Evolutionary conservation across 2,888 invertebrate genomes (phyloP).

Genomic region (Drosophila barbarae): DNA sequence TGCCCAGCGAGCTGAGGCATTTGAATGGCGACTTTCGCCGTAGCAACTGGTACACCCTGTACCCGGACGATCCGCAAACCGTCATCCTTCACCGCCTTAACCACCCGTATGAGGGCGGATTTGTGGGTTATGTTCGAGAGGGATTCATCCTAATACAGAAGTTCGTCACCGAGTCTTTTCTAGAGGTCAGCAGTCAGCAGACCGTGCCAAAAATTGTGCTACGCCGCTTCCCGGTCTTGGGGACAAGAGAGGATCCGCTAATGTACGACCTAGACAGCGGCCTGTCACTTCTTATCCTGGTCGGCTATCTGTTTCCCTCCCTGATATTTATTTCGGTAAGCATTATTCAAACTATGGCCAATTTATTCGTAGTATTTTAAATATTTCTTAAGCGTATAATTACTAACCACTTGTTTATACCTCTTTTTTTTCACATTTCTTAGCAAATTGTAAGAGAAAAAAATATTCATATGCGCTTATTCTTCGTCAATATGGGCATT

Average conservation of each 20-base stretch:
- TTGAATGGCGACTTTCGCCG: slow-evolving; percentile 34
- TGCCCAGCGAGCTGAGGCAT: slow-evolving; percentile 65
- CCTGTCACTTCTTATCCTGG: slow-evolving; percentile 86
- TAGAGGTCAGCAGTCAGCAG: slow-evolving; percentile 23
- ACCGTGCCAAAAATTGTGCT: slow-evolving; percentile 44
- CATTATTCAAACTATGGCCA: background rate
- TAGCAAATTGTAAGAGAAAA: slow-evolving; percentile 56
- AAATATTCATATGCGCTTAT: slow-evolving; percentile 42
- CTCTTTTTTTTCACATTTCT: background rate
- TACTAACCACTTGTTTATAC: too few relatives aligned
- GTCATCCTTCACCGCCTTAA: slow-evolving; percentile 23
- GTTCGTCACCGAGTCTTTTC: slow-evolving; percentile 80
- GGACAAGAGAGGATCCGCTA: slow-evolving; percentile 84
- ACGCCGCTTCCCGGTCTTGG: slow-evolving; percentile 64
- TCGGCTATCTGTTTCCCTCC: slow-evolving; percentile 89
- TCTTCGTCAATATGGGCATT: slow-evolving; percentile 62
- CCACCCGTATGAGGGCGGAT: slow-evolving; percentile 80
- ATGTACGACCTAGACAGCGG: slow-evolving; percentile 83
- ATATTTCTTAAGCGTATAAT: background rate
- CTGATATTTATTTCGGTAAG: slow-evolving; percentile 85
- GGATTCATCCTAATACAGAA: slow-evolving; percentile 85
- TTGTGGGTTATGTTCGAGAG: slow-evolving; percentile 80
- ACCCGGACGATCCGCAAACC: slow-evolving; percentile 31
- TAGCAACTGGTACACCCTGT: slow-evolving; percentile 63
- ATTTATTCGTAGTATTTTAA: background rate